Conservation (phyloP, 2,888 invertebrate genomes). For the Thumatha senex region DNA sequence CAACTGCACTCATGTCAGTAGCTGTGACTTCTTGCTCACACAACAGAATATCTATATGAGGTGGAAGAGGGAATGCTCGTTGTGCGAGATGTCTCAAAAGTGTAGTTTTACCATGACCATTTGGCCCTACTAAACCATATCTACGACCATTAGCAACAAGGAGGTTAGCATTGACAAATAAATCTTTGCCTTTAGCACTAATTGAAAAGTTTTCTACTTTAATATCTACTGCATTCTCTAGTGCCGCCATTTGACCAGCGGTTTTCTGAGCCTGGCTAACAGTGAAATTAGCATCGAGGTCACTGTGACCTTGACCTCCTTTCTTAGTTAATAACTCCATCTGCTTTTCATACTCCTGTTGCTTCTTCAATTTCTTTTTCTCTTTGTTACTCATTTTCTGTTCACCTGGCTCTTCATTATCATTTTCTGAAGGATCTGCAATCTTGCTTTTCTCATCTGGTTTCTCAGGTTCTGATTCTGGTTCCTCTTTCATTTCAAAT, state of each 20-base stretch:
- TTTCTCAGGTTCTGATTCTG: constrained; percentile 50
- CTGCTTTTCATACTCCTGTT: constrained; percentile 94
- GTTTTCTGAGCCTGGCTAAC: constrained; percentile 93
- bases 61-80: constrained; percentile 96
- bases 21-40: constrained; percentile 99
- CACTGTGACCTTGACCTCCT: constrained; percentile 94
- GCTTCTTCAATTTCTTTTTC: constrained; percentile 95
- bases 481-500: constrained; percentile 68
- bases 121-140: constrained; percentile 99
- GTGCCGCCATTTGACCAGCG: constrained; percentile 89
- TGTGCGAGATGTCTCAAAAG: constrained; percentile 95
- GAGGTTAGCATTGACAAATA: constrained; percentile 97
- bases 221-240: constrained; percentile 98
- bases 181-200: constrained; percentile 97
- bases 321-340: constrained; percentile 93
- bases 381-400: constrained; percentile 95
- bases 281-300: constrained; percentile 96
- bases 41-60: constrained; percentile 96
- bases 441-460: constrained; percentile 31
- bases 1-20: constrained; percentile 96
- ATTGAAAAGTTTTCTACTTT: constrained; percentile 99
- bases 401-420: constrained; percentile 73
- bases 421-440: constrained; percentile 44
- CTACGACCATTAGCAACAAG: constrained; percentile 96
- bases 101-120: constrained; percentile 99